phyloP scores from a whole-genome alignment of 2,113 vertebrate genomes.

The Pandion haliaetus region DNA sequence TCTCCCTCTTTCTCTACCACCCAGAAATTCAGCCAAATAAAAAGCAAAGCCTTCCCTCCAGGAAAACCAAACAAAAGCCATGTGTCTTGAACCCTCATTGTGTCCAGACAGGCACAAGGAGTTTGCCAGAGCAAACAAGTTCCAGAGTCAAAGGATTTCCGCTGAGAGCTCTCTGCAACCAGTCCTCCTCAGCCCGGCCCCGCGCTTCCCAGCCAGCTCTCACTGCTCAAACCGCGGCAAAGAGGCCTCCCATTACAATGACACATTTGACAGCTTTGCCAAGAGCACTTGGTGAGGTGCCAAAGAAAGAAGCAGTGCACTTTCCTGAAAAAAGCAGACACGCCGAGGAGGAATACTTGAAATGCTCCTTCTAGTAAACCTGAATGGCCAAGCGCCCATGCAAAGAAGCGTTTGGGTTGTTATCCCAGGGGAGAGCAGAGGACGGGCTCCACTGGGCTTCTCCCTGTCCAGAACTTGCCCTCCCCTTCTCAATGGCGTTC shows the following conservation, averaged over 20 bases:
- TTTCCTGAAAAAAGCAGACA: constrained; percentile 39
- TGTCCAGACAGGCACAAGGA: constrained; percentile 54
- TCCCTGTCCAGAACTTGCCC: neutral
- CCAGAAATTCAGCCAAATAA: constrained; percentile 48
- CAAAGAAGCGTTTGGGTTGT: neutral
- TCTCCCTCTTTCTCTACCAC: constrained; percentile 4
- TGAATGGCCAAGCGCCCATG: neutral
- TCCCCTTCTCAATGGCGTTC: neutral
- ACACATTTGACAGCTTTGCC: constrained; percentile 60
- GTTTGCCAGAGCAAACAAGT: constrained; percentile 66
- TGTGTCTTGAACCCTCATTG: constrained; percentile 49
- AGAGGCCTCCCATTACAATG: constrained; percentile 59
- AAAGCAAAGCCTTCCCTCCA: constrained; percentile 53
- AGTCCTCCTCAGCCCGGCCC: constrained; percentile 31
- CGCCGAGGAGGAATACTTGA: constrained; percentile 16
- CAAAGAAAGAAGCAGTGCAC: neutral
- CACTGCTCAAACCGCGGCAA: constrained; percentile 20
- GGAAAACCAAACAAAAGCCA: constrained; percentile 62
- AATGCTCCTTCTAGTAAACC: constrained; percentile 51
- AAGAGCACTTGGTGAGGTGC: constrained; percentile 54
- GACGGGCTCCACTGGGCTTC: neutral
- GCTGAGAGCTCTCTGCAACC: constrained; percentile 57
- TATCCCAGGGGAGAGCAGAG: neutral
- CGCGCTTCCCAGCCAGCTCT: constrained; percentile 38
- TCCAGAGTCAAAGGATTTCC: constrained; percentile 67